Evolutionary conservation across 2,113 vertebrate species (phyloP), one percentile per base, ranked within the genome.

Genomic region (Platichthys stellatus): DNA sequence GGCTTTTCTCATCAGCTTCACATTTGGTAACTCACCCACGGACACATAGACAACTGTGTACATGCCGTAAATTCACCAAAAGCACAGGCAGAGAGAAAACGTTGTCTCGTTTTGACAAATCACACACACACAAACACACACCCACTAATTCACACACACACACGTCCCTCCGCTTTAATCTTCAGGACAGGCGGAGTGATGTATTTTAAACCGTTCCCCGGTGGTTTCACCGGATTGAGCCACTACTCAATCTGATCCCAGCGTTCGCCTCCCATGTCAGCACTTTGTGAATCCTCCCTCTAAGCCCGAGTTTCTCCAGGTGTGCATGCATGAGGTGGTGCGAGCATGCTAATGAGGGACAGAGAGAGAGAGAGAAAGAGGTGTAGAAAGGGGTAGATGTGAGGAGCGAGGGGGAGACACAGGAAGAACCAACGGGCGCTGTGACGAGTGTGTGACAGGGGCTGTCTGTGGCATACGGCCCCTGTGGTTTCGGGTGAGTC

Each of bases 401-500:
- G 58, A 43, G 47, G 57, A 45, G 57, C 47, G 28, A 4, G 53
- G 7, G 10, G 28, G 56, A 10, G 45, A 73, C 43, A 80, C 74
- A 45, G 65, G 38, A 63, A 77, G 74, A 79, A 38, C 8, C 18
- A 74, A 66, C 45, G 18, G 61, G 67, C 63, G 61, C 81, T 69
- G 74, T 72, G 78, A 84, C 72, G 62, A 66, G 67, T 59, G 21
- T 15, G n/a, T 86, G 72, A 23, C 23, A 23, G 23, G 23, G 23
- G 65, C 76, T 71, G 60, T 78, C 77, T 73, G 70, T 54, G 58
- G 69, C 69, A 62, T 60, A 74, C 69, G 6, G 63, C 80, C 80
- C 84, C 35, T 26, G 72, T 72, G 82, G 72, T 85, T 85, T 73
- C 45, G 80, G 79, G 80, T 89, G 90, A 91, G 88, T 90, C 88